Evolutionary conservation across 2,888 invertebrate species (phyloP), one percentile per base, ranked within the genome.

Genomic region (Tachina lurida): DNA sequence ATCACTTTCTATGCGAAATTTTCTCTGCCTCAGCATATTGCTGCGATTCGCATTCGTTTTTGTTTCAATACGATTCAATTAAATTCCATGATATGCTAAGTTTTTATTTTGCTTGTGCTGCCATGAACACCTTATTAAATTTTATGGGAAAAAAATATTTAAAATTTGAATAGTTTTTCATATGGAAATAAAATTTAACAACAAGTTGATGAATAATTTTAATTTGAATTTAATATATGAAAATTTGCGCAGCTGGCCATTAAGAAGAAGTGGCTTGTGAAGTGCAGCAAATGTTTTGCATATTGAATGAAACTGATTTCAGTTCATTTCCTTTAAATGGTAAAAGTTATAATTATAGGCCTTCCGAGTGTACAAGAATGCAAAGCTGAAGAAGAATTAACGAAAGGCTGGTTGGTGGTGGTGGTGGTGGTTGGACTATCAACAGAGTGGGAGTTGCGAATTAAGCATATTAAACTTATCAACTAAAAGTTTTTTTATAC

Each of bases 1-100:
- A 71, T 82, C 83, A 79, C 79, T 83, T 86, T 82, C 83, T 83
- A 76, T 79, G 47, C 17, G 13, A 79, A 79, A 73, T 73, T 77
- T 86, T 68, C 71, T 49, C 67, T 85, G 63, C 68, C 58, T n/a
- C 9, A 12, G 15, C 10, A 10, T 45, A n/a, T 45, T 22, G 39
- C n/a, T 10, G 10, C 47, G 12, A 54, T 43, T 56, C 19, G 22
- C 9, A 52, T 7, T 77, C 39, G 39, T 52, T 45, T 43, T 56
- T 17, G 15, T 8, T 70, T 70, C 31, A 65, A 22, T 77, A 63
- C 67, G 79, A 83, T 83, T 83, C 75, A 86, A 86, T 79, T 86
- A 76, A 83, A 73, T 77, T 83, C 49, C 71, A 71, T 60, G 73
- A 76, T 56, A 73, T 83, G 43, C 54, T 60, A 52, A 81, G 56